Evolutionary conservation across 2,113 vertebrate species (phyloP).

Genomic region (Ahaetulla prasina): DNA sequence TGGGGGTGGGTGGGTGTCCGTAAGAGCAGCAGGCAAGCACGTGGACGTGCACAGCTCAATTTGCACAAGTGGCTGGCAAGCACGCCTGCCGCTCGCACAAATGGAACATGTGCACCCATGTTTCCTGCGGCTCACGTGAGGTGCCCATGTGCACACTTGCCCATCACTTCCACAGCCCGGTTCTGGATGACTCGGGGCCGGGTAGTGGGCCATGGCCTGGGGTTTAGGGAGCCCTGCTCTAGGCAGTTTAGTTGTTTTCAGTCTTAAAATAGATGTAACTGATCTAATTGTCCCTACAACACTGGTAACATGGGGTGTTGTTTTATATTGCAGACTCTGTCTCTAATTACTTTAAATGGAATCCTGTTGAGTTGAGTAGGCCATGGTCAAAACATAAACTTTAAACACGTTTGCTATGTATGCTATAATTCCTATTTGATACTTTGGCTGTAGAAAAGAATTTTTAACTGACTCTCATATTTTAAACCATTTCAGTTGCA

Average conservation of each 20-base stretch:
- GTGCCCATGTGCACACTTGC: fast-evolving
- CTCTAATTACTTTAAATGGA: background rate
- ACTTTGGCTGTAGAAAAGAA: background rate
- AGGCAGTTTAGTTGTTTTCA: slow-evolving; percentile 18
- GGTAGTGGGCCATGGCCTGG: background rate
- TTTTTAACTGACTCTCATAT: background rate
- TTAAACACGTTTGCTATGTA: slow-evolving; percentile 5
- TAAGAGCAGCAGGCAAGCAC: background rate
- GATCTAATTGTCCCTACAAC: background rate
- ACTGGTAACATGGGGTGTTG: background rate
- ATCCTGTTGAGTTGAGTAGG: background rate
- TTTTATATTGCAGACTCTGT: background rate
- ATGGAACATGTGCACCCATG: background rate
- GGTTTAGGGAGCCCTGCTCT: background rate
- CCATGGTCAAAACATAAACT: background rate
- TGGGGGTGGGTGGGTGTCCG: background rate
- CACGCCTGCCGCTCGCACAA: background rate
- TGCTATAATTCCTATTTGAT: background rate
- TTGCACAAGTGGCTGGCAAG: background rate
- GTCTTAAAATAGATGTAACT: slow-evolving; percentile 15
- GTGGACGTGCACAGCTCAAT: background rate
- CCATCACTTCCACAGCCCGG: background rate
- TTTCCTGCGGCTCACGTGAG: background rate
- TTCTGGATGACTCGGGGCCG: background rate
- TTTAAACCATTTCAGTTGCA: background rate